Base-by-base conservation (phyloP, 2,888 invertebrate species). In the Habrosyne pyritoides region DNA sequence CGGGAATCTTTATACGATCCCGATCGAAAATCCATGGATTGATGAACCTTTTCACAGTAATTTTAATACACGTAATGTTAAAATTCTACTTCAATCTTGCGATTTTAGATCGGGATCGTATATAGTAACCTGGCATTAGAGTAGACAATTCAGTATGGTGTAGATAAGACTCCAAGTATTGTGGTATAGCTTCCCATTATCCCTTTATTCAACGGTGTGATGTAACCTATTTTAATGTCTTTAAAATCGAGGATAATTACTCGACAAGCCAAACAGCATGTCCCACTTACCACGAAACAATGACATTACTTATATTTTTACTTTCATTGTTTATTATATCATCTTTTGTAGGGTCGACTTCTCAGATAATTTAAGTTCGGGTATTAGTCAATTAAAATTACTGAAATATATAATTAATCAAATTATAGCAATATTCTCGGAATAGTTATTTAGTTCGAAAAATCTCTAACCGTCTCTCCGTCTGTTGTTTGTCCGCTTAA, bases 251-350 rank as follows among this genome's bases (percentile, higher is more conserved):
- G 42, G 14, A 42, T 42, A 42, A 42, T 42, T 42, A 50, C 21
- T 52, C 62, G 53, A 57, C 24, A 22, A 54, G 55, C 58, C 59
- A 60, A 62, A 64, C 68, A 57, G 49, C 21, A 54, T 59, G 79
- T 59, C 56, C 75, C 66, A 75, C 68, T 84, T 85, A 83, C 77
- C 83, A 83, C 79, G 76, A 64, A 63, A 77, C 75, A 80, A 82
- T 79, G 58, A n/a, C 18, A 10, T 18, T 50, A 10, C 24, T 10
- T 28, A 10, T 50, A 21, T 5, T 12, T 30, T 42, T n/a, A 14
- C 42, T 14, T 18, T 42, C 42, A 42, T 42, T 42, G 18, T 42
- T 28, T 49, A 18, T 50, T 50, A 48, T 48, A 21, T 28, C 28
- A 50, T 28, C 14, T 1, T 18, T 18, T 36, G n/a, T 42, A 42